These are phyloP conservation scores for Romanomermis culicivorax DNA, from an alignment of 2,888 invertebrate species.

Conservation along the genomic window DNA sequence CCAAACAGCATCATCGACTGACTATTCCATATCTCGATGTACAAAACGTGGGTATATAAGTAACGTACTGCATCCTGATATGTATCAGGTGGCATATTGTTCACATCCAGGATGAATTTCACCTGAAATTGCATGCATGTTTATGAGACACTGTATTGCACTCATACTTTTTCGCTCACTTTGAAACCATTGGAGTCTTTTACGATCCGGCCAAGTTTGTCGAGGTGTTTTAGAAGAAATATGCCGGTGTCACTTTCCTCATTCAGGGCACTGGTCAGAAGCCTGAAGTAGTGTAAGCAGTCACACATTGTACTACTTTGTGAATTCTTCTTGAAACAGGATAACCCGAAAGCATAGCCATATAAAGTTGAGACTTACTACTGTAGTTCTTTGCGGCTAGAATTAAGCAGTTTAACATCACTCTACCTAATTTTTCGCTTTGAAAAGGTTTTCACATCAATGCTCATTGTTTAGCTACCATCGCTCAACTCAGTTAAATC, in stretches of 20 bases:
- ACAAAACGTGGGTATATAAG: slow-evolving; percentile 29
- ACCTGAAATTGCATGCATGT: slow-evolving; percentile 21
- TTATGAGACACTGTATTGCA: neutral
- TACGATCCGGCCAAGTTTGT: slow-evolving; percentile 26
- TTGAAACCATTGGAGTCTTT: slow-evolving; percentile 31
- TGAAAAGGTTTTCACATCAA: too few species aligned
- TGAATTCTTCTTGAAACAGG: too few species aligned
- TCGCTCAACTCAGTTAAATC: too few species aligned
- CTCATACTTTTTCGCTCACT: slow-evolving; percentile 17
- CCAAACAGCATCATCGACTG: slow-evolving; percentile 33
- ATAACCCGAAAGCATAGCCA: too few species aligned
- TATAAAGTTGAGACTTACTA: too few species aligned
- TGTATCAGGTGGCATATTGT: slow-evolving; percentile 31
- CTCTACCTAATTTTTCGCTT: too few species aligned
- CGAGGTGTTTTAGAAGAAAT: slow-evolving; percentile 27
- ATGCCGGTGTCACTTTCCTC: neutral
- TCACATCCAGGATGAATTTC: slow-evolving; percentile 30
- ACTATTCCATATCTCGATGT: slow-evolving; percentile 36
- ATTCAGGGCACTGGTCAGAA: too few species aligned
- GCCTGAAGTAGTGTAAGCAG: too few species aligned
- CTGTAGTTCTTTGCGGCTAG: too few species aligned
- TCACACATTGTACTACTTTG: too few species aligned
- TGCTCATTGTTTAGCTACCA: too few species aligned
- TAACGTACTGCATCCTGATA: slow-evolving; percentile 30
- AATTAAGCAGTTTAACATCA: too few species aligned